These are phyloP conservation scores for Charadrius vociferus DNA, from an alignment of 2,113 vertebrate species.

Conservation along the genomic window DNA sequence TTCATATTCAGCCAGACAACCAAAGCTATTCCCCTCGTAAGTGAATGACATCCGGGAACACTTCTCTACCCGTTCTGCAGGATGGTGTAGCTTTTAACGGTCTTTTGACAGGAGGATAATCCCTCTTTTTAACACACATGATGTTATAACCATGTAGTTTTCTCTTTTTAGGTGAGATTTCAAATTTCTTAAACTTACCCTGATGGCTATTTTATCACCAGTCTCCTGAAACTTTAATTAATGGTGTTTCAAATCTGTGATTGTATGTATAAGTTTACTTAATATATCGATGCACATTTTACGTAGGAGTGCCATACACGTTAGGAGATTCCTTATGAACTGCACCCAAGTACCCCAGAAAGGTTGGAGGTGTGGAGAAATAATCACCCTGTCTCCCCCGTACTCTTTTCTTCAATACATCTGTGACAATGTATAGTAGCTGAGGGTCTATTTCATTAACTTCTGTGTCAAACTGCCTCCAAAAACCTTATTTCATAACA, in stretches of 20 bases:
- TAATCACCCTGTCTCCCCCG: background rate
- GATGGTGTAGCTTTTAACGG: background rate
- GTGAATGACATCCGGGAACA: background rate
- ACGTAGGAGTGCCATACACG: background rate
- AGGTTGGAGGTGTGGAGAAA: background rate
- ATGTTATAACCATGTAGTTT: background rate
- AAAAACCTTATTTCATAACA: background rate
- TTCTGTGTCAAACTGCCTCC: background rate
- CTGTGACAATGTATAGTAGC: background rate
- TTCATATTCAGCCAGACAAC: background rate
- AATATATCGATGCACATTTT: background rate
- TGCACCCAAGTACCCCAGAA: background rate
- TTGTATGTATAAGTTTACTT: background rate
- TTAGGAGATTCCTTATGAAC: background rate
- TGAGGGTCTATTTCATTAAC: background rate
- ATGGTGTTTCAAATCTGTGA: background rate
- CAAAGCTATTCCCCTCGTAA: background rate
- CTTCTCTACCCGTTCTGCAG: background rate
- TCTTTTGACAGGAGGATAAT: background rate
- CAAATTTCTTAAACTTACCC: background rate
- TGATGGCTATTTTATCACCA: background rate
- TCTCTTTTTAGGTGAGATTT: background rate
- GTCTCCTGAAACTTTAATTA: background rate
- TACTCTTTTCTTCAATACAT: background rate
- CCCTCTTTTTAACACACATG: background rate